Percentiles rank a stretch among this genome's conserved stretches.
These are phyloP conservation scores for Proterorhinus semilunaris DNA, from an alignment of 2,113 vertebrate species.

Conservation along the genomic window DNA sequence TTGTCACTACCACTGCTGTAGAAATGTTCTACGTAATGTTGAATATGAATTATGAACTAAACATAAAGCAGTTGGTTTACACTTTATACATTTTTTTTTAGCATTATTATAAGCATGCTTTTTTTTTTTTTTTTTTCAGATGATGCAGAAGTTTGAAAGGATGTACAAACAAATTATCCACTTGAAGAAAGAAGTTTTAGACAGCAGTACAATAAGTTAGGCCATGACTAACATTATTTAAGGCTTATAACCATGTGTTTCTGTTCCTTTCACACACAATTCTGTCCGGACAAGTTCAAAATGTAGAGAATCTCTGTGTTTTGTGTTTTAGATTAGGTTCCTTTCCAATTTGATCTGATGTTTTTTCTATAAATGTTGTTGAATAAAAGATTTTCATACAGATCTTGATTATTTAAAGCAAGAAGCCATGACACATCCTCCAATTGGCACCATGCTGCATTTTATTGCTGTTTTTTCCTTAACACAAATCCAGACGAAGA, in stretches of 20 bases:
- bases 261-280: too few relatives aligned
- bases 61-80: too few relatives aligned
- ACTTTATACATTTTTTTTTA: neutral
- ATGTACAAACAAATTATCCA: constrained; percentile 16
- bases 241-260: too few relatives aligned
- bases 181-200: constrained; percentile 16
- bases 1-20: too few relatives aligned
- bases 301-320: too few relatives aligned
- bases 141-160: constrained; percentile 20
- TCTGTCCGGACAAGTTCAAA: too few relatives aligned
- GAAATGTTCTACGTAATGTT: too few relatives aligned
- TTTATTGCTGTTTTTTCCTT: constrained; percentile 76
- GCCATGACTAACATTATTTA: too few relatives aligned
- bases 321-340: too few relatives aligned
- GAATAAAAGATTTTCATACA: neutral
- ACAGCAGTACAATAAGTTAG: neutral
- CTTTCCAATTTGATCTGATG: neutral
- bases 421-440: constrained; percentile 22
- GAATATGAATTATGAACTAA: too few relatives aligned
- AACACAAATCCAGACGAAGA: constrained; percentile 78
- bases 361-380: neutral
- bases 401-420: neutral
- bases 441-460: constrained; percentile 82
- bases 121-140: constrained; percentile 25
- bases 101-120: neutral